phyloP scores from a whole-genome alignment of 2,888 invertebrate genomes.

The Siphonodentalium dalli region DNA sequence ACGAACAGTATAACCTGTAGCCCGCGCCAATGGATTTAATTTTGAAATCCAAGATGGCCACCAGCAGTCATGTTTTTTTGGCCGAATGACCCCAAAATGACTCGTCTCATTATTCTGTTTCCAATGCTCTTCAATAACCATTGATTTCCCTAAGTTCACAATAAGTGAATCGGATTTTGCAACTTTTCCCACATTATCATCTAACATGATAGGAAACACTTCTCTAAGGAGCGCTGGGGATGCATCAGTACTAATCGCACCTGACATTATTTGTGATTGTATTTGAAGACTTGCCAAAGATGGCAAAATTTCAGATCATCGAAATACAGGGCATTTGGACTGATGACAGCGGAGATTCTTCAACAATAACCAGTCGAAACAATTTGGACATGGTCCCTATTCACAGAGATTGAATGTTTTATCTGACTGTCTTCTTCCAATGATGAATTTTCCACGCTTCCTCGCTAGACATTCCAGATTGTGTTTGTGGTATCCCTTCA shows the following conservation, averaged over 20 bases:
- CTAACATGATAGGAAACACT: conserved; percentile 4
- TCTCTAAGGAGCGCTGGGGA: conserved; percentile 1
- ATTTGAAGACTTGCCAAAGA: conserved; percentile 2
- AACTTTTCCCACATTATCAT: conserved; percentile 2
- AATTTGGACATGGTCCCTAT: conserved; percentile 11
- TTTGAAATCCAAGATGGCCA: too few species aligned
- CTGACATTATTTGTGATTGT: conserved; percentile 5
- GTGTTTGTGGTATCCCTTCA: conserved; percentile 3
- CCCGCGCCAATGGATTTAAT: too few species aligned
- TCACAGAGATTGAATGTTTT: not conserved
- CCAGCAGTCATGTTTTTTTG: too few species aligned
- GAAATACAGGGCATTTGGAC: not conserved
- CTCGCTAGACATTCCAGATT: conserved; percentile 1
- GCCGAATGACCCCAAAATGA: too few species aligned
- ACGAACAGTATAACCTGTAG: too few species aligned
- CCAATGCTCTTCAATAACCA: conserved; percentile 5
- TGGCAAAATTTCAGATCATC: not conserved
- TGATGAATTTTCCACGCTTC: conserved; percentile 4
- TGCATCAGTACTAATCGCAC: conserved; percentile 1
- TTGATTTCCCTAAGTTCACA: conserved; percentile 8
- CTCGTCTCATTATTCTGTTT: conserved; percentile 6
- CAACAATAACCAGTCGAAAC: conserved; percentile 2
- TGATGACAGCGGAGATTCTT: conserved; percentile 2
- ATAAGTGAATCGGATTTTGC: conserved; percentile 7
- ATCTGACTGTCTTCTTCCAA: conserved; percentile 1